phyloP scores from a whole-genome alignment of 2,888 invertebrate genomes.

The Archips xylosteana region DNA sequence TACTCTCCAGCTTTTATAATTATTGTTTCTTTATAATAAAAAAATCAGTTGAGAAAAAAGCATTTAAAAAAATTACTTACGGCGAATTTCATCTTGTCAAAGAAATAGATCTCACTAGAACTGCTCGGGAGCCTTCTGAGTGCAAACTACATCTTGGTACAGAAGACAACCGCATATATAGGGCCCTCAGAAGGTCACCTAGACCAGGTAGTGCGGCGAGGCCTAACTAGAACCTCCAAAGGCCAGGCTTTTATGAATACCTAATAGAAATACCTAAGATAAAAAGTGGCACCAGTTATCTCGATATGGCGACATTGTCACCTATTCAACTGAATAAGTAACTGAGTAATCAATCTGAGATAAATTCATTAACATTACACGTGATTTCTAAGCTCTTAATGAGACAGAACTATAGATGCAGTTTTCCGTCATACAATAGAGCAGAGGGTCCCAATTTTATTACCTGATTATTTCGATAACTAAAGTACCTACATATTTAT shows the following conservation, averaged over 20 bases:
- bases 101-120: conserved; percentile 74
- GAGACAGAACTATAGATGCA: too few relatives aligned
- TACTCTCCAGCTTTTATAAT: too few relatives aligned
- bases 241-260: conserved; percentile 73
- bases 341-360: background rate
- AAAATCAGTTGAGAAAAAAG: background rate
- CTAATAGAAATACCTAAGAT: conserved; percentile 70
- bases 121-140: conserved; percentile 78
- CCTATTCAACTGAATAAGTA: background rate
- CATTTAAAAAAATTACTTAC: conserved; percentile 59
- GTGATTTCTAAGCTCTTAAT: too few relatives aligned
- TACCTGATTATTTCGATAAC: too few relatives aligned
- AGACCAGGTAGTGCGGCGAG: conserved; percentile 55
- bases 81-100: conserved; percentile 77
- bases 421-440: too few relatives aligned
- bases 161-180: conserved; percentile 74
- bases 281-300: conserved; percentile 54
- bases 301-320: conserved; percentile 21
- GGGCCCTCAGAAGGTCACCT: conserved; percentile 70
- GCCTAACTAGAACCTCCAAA: conserved; percentile 64
- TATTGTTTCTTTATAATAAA: too few relatives aligned
- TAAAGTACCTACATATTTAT: too few relatives aligned
- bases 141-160: conserved; percentile 74
- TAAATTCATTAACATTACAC: background rate
- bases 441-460: too few relatives aligned